phyloP scores from a whole-genome alignment of 2,888 invertebrate species.

The Celastrina argiolus region DNA sequence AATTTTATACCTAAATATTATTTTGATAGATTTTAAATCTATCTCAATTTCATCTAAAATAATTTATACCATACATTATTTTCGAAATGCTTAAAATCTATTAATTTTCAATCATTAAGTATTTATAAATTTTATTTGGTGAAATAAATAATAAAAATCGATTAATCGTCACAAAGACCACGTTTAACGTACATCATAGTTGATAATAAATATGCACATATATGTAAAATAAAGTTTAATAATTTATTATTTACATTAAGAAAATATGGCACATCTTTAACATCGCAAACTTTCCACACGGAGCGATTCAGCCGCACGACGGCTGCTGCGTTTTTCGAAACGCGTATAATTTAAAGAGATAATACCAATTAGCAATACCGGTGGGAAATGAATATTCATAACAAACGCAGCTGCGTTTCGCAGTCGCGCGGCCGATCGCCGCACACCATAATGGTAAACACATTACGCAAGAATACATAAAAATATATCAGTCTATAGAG shows the following conservation, averaged over 20 bases:
- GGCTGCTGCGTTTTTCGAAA: constrained; percentile 33
- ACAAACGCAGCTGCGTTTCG: constrained; percentile 41
- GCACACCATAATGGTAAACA: constrained; percentile 57
- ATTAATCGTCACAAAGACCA: constrained; percentile 29
- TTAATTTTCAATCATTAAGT: not conserved
- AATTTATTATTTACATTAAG: constrained; percentile 75
- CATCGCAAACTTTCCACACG: constrained; percentile 47
- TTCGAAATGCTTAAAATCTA: not conserved
- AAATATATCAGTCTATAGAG: constrained; percentile 73
- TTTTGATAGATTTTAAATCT: not conserved
- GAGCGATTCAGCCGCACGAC: constrained; percentile 33
- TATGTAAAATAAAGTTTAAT: constrained; percentile 55
- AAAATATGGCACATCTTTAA: constrained; percentile 76
- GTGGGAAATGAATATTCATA: constrained; percentile 72
- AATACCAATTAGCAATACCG: constrained; percentile 76
- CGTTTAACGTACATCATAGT: constrained; percentile 49
- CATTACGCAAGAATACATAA: constrained; percentile 69
- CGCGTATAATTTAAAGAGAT: constrained; percentile 38
- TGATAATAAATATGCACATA: constrained; percentile 72
- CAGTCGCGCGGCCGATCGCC: constrained; percentile 54
- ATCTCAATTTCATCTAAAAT: not conserved
- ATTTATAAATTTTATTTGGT: not conserved
- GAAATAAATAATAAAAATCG: not conserved
- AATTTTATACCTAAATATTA: not conserved
- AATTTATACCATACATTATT: not conserved